Conservation (phyloP, 2,113 vertebrate species). For the Tragelaphus strepsiceros region DNA sequence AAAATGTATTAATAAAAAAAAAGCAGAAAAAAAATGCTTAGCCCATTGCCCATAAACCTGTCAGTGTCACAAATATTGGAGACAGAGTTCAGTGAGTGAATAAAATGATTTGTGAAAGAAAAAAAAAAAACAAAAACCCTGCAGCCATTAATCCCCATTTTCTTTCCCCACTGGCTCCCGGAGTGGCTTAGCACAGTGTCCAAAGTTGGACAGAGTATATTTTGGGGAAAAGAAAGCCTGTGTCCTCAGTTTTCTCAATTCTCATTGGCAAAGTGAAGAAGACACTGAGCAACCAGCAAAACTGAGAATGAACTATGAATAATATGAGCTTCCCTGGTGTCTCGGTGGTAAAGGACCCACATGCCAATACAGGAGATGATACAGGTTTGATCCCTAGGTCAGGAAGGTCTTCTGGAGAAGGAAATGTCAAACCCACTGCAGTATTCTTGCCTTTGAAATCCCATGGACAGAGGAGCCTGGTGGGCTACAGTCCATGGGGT, state of each 20-base stretch:
- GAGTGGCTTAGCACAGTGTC: neutral
- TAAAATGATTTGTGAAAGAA: neutral
- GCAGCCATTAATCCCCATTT: neutral
- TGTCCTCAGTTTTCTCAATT: neutral
- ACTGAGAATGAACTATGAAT: neutral
- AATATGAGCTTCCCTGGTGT: neutral
- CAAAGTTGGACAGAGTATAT: neutral
- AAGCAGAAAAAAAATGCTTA: neutral
- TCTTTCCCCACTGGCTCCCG: neutral
- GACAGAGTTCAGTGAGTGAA: neutral
- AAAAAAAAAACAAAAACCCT: neutral
- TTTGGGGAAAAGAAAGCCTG: fast-evolving
- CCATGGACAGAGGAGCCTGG: neutral
- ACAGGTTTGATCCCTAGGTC: neutral
- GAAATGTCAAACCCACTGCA: neutral
- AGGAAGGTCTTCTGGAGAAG: neutral
- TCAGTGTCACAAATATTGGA: neutral
- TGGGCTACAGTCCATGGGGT: neutral
- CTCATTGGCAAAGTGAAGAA: neutral
- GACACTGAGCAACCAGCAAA: neutral
- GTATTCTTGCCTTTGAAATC: neutral
- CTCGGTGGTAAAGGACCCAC: neutral
- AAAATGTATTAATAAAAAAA: neutral
- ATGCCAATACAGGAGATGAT: neutral
- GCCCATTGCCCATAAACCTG: neutral